Percentiles rank a stretch among this genome's conserved stretches.
Evolutionary conservation across 2,113 vertebrate species (phyloP).

Genomic region (Cavia porcellus): DNA sequence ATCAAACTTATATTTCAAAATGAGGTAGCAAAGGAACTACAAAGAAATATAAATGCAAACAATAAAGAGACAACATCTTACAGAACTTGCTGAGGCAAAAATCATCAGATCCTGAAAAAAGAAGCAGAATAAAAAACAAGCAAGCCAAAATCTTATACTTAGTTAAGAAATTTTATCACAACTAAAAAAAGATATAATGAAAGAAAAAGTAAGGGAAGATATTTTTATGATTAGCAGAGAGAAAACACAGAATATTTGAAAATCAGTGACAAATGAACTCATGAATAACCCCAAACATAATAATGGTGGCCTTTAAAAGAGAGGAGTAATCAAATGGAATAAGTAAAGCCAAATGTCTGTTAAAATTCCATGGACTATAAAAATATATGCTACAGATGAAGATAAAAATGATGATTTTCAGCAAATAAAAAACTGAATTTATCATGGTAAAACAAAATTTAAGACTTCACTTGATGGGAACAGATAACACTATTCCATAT

Average conservation of each 20-base stretch:
- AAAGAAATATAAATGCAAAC: background rate
- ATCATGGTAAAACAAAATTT: background rate
- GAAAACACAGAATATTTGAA: background rate
- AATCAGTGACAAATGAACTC: background rate
- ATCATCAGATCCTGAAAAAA: background rate
- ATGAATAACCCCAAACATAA: background rate
- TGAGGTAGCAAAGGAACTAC: background rate
- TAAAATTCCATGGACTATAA: background rate
- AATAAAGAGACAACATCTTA: background rate
- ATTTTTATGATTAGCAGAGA: background rate
- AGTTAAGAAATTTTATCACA: background rate
- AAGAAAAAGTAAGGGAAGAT: background rate
- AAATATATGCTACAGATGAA: background rate
- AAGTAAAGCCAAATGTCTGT: background rate
- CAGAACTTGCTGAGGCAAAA: background rate
- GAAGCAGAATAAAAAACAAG: background rate
- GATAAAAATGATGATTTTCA: background rate
- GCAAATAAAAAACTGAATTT: background rate
- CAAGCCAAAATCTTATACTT: background rate
- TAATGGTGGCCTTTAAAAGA: background rate
- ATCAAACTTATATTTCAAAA: background rate
- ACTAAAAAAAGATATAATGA: background rate
- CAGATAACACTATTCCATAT: background rate
- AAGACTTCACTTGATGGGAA: background rate
- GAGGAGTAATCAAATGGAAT: background rate